These are phyloP conservation scores for Eristalis intricaria DNA, from an alignment of 2,888 invertebrate genomes.

Conservation along the genomic window DNA sequence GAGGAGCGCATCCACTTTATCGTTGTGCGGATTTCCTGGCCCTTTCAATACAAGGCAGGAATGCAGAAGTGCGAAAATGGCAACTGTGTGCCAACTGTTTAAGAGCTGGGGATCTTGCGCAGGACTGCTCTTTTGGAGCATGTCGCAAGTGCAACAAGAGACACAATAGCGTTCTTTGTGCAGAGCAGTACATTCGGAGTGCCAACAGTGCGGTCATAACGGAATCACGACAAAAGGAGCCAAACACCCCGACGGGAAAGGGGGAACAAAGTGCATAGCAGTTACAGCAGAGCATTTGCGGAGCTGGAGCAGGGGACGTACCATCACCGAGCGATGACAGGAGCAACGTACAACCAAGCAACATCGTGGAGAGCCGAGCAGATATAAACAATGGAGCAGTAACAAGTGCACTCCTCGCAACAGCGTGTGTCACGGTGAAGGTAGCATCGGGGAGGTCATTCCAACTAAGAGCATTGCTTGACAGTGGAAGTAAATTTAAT, in stretches of 20 bases:
- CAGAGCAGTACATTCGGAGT: background rate
- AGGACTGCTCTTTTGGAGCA: background rate
- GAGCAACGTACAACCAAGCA: background rate
- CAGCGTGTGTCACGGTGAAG: too few species aligned
- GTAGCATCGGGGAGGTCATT: background rate
- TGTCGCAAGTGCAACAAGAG: slow-evolving; percentile 3
- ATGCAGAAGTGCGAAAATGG: background rate
- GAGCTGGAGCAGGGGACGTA: background rate
- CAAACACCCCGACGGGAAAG: background rate
- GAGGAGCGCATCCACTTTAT: background rate
- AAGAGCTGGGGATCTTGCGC: background rate
- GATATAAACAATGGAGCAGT: background rate
- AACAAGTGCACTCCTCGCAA: too few species aligned
- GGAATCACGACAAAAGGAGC: background rate
- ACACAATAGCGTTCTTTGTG: background rate
- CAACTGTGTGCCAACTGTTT: too few species aligned
- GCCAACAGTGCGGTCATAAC: background rate
- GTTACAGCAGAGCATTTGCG: background rate
- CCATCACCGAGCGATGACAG: background rate
- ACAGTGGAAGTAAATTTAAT: slow-evolving; percentile 17
- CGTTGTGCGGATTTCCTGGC: slow-evolving; percentile 13
- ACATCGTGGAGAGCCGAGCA: background rate
- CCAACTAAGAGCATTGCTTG: slow-evolving; percentile 9
- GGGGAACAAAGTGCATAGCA: slow-evolving; percentile 1
- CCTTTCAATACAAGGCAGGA: background rate